Percentiles rank a stretch among this genome's conserved stretches.
Conservation (phyloP, 2,113 vertebrate genomes). For the Todiramphus saurophagus region DNA sequence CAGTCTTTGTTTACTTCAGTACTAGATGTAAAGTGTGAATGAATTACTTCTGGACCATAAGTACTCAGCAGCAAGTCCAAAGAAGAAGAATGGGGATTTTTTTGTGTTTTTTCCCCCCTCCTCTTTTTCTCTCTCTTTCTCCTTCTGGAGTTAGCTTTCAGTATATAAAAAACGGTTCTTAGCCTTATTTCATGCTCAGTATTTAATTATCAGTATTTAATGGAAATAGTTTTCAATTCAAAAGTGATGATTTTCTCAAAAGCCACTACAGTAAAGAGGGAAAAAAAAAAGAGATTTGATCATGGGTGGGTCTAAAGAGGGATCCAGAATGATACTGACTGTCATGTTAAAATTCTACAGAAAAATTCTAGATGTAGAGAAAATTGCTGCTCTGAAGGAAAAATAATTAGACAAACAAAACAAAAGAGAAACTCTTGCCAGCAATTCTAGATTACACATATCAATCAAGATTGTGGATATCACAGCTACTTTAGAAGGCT, state of each 20-base stretch:
- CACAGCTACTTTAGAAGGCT: neutral
- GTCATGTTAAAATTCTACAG: neutral
- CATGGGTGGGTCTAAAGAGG: neutral
- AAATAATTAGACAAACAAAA: neutral
- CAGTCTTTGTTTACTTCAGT: neutral
- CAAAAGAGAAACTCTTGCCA: neutral
- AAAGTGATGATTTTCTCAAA: neutral
- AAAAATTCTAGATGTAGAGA: neutral
- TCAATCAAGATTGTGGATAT: neutral
- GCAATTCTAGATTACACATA: neutral
- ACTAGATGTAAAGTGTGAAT: neutral
- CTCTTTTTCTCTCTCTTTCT: no score
- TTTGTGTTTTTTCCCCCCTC: neutral
- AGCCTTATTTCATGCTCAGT: neutral
- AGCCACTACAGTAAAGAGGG: neutral
- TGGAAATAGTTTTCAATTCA: neutral
- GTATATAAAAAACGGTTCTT: rapidly evolving
- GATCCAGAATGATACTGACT: neutral
- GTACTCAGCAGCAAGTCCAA: neutral
- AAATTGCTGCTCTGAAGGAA: neutral
- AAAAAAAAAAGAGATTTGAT: neutral
- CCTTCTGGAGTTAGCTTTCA: neutral
- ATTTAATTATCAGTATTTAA: neutral
- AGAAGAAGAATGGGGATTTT: no score
- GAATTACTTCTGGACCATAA: neutral